These are phyloP conservation scores for Bugula neritina DNA, from an alignment of 2,888 invertebrate species.

Conservation along the genomic window DNA sequence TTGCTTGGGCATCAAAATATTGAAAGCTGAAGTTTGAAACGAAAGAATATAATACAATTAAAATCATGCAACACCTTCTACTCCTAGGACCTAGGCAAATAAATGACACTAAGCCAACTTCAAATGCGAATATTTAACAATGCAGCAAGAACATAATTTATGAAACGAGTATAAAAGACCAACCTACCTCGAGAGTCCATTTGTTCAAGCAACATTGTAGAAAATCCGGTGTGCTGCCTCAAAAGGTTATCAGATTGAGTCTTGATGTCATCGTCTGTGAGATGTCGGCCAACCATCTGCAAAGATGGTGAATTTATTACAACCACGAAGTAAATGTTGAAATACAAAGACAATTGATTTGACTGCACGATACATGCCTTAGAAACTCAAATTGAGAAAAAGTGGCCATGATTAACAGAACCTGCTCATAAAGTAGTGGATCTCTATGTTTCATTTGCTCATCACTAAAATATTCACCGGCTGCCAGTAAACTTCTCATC, in stretches of 20 bases:
- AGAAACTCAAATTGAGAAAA: too few species aligned
- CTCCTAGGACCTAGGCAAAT: background rate
- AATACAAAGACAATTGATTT: too few species aligned
- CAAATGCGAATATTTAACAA: too few species aligned
- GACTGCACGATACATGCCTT: too few species aligned
- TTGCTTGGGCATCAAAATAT: too few species aligned
- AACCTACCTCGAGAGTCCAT: conserved; percentile 58
- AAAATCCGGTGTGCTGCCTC: conserved; percentile 57
- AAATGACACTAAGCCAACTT: too few species aligned
- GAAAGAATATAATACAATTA: background rate
- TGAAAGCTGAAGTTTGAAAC: too few species aligned
- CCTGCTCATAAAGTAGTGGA: conserved; percentile 75
- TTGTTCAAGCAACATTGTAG: conserved; percentile 72
- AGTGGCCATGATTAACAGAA: too few species aligned
- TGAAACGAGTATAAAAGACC: background rate
- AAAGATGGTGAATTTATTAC: too few species aligned
- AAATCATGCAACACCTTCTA: background rate
- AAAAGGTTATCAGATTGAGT: conserved; percentile 49
- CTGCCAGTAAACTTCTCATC: conserved; percentile 65
- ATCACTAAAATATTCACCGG: conserved; percentile 78
- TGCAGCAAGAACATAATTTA: too few species aligned
- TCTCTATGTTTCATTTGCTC: conserved; percentile 87
- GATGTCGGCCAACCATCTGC: conserved; percentile 76
- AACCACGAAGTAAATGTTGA: too few species aligned
- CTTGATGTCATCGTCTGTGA: conserved; percentile 70